Evolutionary conservation across 2,797 vertebrate species (phyloP), one percentile per base, ranked within the genome.

Genomic region (Catostomus latipinnis): DNA sequence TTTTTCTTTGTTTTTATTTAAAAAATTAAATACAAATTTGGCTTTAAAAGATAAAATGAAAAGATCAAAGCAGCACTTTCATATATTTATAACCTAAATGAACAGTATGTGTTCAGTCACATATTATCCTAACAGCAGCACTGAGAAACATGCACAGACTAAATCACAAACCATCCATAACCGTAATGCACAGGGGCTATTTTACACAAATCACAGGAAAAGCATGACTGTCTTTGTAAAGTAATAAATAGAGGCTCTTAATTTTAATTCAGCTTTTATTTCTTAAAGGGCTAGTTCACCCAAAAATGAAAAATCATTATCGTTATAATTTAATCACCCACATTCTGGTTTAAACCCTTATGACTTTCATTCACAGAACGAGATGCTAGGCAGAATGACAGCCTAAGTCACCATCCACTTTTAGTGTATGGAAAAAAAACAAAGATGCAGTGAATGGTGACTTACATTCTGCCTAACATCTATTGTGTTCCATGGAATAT

Each of bases 21-120:
- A 84, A 89, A 92, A 92, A 83, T 82, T 85, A 92, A 94, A 92
- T 88, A 90, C 89, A 93, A 93, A 92, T 92, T 90, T 88, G 89
- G 34, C 92, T 91, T 90, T 82, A 90, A 93, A 91, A 91, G 85
- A 91, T 91, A 80, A 76, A 91, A 91, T 91, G 91, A 85, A 84
- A 87, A 88, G 86, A 87, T 87, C 85, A 91, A 90, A 90, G 89
- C 89, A 91, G 89, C 92, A 92, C 86, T 90, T 88, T 86, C 88
- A 89, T 88, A 90, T 89, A 91, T 92, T 84, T 90, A 83, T 54
- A 83, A 18, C 90, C 90, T 87, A 84, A 85, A 73, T 62, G 18
- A 82, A 56, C 71, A 69, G 71, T 46, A 58, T 78, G 34, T 34
- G 80, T 89, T 84, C 84, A 89, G 85, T 90, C 91, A 88, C 90